Conservation (phyloP, 2,888 invertebrate species). For the Epicampocera succincta region DNA sequence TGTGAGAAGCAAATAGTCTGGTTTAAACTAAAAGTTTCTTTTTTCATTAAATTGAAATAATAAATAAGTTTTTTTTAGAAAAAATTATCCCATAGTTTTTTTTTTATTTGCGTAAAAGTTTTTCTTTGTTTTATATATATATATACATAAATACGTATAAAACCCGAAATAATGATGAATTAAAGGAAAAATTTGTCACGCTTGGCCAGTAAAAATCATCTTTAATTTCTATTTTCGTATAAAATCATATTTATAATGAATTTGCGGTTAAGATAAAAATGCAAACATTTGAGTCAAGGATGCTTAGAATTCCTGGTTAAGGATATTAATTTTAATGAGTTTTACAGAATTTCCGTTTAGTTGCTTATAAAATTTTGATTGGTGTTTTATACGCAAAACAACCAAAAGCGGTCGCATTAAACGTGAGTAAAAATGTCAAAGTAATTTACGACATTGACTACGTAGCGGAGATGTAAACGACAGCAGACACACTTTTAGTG, state of each 20-base stretch:
- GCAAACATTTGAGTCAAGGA: slow-evolving; percentile 26
- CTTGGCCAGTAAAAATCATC: slow-evolving; percentile 48
- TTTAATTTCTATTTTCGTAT: slow-evolving; percentile 21
- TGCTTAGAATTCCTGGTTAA: slow-evolving; percentile 58
- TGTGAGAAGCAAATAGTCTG: no score
- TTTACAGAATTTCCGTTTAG: slow-evolving; percentile 21
- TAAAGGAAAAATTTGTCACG: slow-evolving; percentile 61
- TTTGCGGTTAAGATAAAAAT: slow-evolving; percentile 19
- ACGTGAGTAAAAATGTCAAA: slow-evolving; percentile 61
- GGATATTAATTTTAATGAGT: slow-evolving; percentile 64
- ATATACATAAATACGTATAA: not conserved
- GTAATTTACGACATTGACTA: slow-evolving; percentile 56
- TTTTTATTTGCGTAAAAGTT: no score
- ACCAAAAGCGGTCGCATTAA: slow-evolving; percentile 26
- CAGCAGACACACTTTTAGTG: slow-evolving; percentile 31
- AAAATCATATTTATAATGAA: slow-evolving; percentile 56
- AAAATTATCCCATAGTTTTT: no score
- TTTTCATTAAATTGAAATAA: no score
- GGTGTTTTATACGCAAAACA: slow-evolving; percentile 13
- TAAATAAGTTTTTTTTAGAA: no score
- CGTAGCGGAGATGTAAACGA: not conserved
- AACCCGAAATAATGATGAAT: slow-evolving; percentile 42
- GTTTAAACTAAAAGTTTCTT: no score
- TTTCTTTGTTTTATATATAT: no score
- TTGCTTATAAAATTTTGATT: not conserved